These are phyloP conservation scores for Aurelia aurita complex sp. Pacific DNA, from an alignment of 30 jellyfish, hydroid and myxozoan genomes.

Conservation along the genomic window DNA sequence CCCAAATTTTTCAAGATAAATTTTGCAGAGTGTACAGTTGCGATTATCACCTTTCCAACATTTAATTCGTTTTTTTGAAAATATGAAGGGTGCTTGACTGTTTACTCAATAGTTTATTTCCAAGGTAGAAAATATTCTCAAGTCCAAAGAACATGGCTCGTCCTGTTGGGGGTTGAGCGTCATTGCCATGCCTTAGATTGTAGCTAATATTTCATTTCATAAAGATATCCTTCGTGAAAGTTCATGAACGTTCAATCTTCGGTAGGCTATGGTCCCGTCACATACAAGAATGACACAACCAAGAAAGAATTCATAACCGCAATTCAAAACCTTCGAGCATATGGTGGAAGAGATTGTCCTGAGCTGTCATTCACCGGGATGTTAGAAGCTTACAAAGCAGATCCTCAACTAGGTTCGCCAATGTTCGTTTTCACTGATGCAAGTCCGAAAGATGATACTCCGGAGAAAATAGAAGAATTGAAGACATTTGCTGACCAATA, in stretches of 20 bases:
- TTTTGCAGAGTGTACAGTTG: too few relatives aligned
- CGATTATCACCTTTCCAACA: too few relatives aligned
- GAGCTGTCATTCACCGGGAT: slow-evolving; percentile 88
- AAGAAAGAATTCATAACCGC: slow-evolving; percentile 57
- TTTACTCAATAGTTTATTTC: too few relatives aligned
- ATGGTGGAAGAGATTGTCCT: slow-evolving; percentile 94
- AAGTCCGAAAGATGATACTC: slow-evolving; percentile 79
- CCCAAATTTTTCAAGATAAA: too few relatives aligned
- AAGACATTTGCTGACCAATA: slow-evolving; percentile 56
- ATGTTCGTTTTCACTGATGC: slow-evolving; percentile 98
- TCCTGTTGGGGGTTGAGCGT: too few relatives aligned
- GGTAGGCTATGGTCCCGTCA: slow-evolving; percentile 81
- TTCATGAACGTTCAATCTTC: neutral
- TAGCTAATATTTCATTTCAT: too few relatives aligned
- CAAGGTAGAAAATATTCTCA: too few relatives aligned
- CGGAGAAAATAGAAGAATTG: slow-evolving; percentile 44
- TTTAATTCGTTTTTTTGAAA: too few relatives aligned
- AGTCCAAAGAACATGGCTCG: too few relatives aligned
- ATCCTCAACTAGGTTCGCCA: slow-evolving; percentile 78
- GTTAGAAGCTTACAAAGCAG: slow-evolving; percentile 74
- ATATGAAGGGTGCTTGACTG: too few relatives aligned
- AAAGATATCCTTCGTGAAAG: neutral
- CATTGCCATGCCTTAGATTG: too few relatives aligned
- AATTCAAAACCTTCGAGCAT: slow-evolving; percentile 31
- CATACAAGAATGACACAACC: slow-evolving; percentile 55